Conservation (phyloP, 2,797 vertebrate genomes). For the Pangasius larnaudii region DNA sequence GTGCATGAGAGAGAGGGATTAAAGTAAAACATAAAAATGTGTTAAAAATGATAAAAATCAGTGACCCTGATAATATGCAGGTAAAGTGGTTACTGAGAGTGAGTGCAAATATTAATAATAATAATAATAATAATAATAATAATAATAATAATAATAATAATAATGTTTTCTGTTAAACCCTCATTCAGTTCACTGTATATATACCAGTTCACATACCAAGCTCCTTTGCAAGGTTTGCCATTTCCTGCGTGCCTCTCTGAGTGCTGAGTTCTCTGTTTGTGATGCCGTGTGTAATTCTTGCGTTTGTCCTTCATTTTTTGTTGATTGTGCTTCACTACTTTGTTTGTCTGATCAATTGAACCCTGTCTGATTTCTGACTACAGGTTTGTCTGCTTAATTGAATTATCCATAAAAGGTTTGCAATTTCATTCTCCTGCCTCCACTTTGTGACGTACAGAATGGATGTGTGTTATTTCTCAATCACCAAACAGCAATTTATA, state of each 20-base stretch:
- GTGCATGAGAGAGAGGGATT: neutral
- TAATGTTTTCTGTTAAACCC: neutral
- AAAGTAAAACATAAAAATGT: neutral
- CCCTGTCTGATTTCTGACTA: neutral
- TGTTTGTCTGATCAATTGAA: neutral
- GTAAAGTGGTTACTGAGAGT: no score
- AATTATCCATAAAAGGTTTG: slow-evolving; percentile 7
- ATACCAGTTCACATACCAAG: neutral
- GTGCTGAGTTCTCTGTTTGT: no score
- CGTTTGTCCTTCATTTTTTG: neutral
- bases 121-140: no score
- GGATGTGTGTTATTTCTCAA: neutral
- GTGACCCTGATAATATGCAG: no score
- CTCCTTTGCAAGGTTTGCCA: neutral
- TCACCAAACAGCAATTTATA: neutral
- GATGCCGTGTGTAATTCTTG: neutral
- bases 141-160: no score
- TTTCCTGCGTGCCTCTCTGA: no score
- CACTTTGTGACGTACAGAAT: neutral
- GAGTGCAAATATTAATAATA: no score
- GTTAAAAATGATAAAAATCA: no score
- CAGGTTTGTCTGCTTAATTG: slow-evolving; percentile 21
- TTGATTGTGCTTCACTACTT: neutral
- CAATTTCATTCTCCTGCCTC: neutral
- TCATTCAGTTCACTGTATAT: neutral